Evolutionary conservation across 2,888 invertebrate species (phyloP), one percentile per base, ranked within the genome.

Genomic region (Dugesia japonica): DNA sequence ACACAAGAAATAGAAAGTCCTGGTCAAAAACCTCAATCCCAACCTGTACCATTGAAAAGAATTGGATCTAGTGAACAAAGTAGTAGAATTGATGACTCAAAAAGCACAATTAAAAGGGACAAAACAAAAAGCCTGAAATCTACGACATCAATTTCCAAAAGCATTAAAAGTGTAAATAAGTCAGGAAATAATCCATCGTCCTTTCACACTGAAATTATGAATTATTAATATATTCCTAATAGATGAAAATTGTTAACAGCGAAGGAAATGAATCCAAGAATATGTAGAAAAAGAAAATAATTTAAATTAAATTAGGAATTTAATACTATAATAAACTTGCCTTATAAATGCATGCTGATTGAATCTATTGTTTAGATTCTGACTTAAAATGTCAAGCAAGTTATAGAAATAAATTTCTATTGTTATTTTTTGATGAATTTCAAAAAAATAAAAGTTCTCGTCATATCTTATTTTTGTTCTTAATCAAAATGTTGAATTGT

Each of bases 381-480:
- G 13, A 56, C 56, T 56, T 4, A 4, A n/a, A 56, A 13, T 56
- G n/a, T 56, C 20, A n/a, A 13, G 56, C 56, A n/a, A 56, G 23
- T 20, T 56, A 56, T 56, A 56, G 56, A 56, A 56, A 56, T 56
- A n/a, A 56, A 23, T 56, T 56, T 56, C 56, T 56, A 56, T 56
- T 56, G 56, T 56, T 56, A 56, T 23, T 56, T 56, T 56, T 56
- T 56, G 56, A 56, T 56, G 17, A 13, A 38, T 38, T 13, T 56
- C 56, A 56, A n/a, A 56, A 56, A 56, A 56, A 56, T 56, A 56
- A 56, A 56, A 56, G 56, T 56, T 56, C 17, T 56, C 56, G n/a
- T 1, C 56, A 9, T 56, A 56, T 31, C 13, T 31, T 7, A 31
- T 7, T 31, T 31, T n/a, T n/a, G n/a, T n/a, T 31, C 31, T 31